A percentile compares a stretch with the other conserved stretches of the same genome.
These are phyloP conservation scores for Probosciger aterrimus DNA, from an alignment of 2,113 vertebrate species.

Conservation along the genomic window DNA sequence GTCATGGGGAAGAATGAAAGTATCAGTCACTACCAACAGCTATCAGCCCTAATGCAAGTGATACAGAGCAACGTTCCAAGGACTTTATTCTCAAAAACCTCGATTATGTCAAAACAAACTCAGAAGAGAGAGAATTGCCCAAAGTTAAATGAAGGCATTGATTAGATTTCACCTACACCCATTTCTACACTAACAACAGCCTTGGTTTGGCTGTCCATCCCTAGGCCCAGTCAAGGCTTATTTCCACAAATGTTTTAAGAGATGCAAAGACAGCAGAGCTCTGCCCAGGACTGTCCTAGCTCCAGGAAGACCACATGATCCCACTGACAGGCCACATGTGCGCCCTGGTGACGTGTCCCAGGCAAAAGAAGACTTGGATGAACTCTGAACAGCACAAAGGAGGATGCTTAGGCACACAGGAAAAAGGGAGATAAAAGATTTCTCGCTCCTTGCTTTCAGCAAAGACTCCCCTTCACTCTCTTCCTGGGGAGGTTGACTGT, in stretches of 20 bases:
- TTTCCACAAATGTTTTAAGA: background rate
- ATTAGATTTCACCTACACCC: background rate
- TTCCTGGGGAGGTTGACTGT: background rate
- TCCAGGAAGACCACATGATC: background rate
- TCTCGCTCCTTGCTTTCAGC: background rate
- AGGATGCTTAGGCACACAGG: background rate
- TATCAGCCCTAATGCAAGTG: background rate
- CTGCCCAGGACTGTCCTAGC: background rate
- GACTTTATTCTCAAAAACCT: background rate
- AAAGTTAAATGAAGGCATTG: background rate
- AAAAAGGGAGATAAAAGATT: background rate
- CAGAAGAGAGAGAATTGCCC: background rate
- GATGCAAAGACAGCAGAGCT: background rate
- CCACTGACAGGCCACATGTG: background rate
- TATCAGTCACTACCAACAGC: rapidly evolving
- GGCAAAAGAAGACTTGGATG: background rate
- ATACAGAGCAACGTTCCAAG: background rate
- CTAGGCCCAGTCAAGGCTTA: background rate
- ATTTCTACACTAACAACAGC: background rate
- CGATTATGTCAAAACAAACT: background rate
- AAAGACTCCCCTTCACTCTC: background rate
- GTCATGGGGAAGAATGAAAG: background rate
- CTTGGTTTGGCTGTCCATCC: background rate
- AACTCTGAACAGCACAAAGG: background rate
- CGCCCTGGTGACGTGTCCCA: background rate